Percentiles rank a stretch among this genome's conserved stretches.
Evolutionary conservation across 2,888 invertebrate species (phyloP).

Genomic region (Ptychoptera contaminata): DNA sequence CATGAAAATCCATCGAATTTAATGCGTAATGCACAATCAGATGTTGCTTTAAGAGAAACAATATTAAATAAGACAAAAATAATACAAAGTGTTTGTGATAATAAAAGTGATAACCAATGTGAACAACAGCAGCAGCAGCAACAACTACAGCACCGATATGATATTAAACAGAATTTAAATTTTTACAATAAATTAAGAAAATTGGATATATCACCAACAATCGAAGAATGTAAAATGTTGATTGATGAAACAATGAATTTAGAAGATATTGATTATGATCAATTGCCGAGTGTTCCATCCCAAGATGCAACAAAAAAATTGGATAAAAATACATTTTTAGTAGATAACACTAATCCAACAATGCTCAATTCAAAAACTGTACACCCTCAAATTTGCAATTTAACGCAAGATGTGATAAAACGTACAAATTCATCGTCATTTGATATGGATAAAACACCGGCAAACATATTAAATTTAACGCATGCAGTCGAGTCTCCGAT

Average conservation of each 20-base stretch:
- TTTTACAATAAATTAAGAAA: too few species aligned
- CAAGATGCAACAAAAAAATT: background rate
- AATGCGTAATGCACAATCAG: background rate
- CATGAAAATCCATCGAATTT: background rate
- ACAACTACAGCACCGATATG: background rate
- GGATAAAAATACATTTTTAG: too few species aligned
- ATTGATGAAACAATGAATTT: constrained; percentile 7
- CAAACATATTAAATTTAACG: too few species aligned
- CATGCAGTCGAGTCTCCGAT: too few species aligned
- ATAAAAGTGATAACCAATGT: background rate
- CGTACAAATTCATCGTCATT: too few species aligned
- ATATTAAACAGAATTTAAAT: too few species aligned
- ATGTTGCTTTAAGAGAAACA: background rate
- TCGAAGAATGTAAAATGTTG: constrained; percentile 1
- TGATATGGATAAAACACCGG: too few species aligned
- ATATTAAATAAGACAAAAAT: background rate
- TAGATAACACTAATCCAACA: too few species aligned
- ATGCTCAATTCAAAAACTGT: too few species aligned
- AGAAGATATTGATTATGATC: constrained; percentile 4
- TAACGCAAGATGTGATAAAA: too few species aligned
- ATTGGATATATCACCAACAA: background rate
- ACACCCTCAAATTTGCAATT: too few species aligned
- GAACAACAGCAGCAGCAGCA: background rate
- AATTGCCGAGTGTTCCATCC: background rate
- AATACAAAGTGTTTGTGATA: background rate